Base-by-base conservation (phyloP, 2,113 vertebrate species). In the Grus americana region DNA sequence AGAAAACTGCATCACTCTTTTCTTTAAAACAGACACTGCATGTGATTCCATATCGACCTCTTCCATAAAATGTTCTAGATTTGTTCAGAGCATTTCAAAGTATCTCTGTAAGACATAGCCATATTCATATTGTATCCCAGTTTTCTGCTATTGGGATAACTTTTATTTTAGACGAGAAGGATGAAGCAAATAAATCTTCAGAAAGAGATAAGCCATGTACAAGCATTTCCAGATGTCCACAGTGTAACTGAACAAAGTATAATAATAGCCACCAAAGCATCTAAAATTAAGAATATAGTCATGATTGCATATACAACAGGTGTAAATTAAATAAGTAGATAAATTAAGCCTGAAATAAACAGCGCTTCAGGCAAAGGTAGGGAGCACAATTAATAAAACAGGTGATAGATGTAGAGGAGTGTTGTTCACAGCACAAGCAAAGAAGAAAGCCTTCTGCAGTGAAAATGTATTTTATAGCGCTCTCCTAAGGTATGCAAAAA, bases 321-420 rank as follows among this genome's bases (percentile, higher is more conserved):
- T 94, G 49, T 72, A 88, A 85, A 96, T 91, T 44, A 79, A 93
- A 32, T 79, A 85, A 82, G 42, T 34, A 80, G 55, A 49, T 73
- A 80, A 83, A 94, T 72, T 79, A 94, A 95, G n/a, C 68, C 49
- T 91, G 68, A 93, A 93, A 84, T 67, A 92, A 90, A 52, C 24
- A 83, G 27, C 12, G 7, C 24, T 87, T 67, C 40, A 84, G 73
- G 49, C 15, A 93, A 75, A 80, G n/a, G 40, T 36, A 81, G 40
- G 29, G 30, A 85, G 20, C 15, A 49, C n/a, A 87, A 82, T 70
- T 79, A 93, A 67, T 81, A 52, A 32, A 80, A 86, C 50, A 87
- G 57, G 65, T 65, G 44, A 85, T 11, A 87, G n/a, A 26, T 0
- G 0, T 8, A 62, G 38, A 50, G 42, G 92, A 54, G 23, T 36